These are phyloP conservation scores for Condylura cristata DNA, from an alignment of 2,113 vertebrate genomes.

Conservation along the genomic window DNA sequence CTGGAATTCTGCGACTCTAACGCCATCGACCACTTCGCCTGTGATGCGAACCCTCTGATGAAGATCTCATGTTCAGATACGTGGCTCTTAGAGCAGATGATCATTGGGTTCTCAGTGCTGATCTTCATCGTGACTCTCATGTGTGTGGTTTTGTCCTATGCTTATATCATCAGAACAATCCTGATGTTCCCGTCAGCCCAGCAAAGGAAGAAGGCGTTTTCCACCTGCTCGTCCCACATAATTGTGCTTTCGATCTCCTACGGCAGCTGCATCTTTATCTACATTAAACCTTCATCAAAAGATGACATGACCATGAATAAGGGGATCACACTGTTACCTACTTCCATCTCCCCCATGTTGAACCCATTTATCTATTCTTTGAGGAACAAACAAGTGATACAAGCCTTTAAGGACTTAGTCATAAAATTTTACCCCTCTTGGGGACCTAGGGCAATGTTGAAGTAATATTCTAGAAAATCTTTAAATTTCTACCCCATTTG, in stretches of 20 bases:
- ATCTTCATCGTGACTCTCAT: background rate
- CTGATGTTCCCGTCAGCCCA: background rate
- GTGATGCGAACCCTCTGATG: background rate
- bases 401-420: too few species aligned
- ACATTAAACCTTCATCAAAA: slow-evolving; percentile 14
- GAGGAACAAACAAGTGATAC: too few species aligned
- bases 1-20: slow-evolving; percentile 32
- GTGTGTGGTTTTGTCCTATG: slow-evolving; percentile 5
- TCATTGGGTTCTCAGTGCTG: background rate
- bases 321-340: too few species aligned
- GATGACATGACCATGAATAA: slow-evolving; percentile 5
- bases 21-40: background rate
- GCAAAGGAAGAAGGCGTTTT: slow-evolving; percentile 37
- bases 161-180: slow-evolving; percentile 31
- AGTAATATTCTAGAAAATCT: too few species aligned
- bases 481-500: too few species aligned
- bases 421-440: too few species aligned
- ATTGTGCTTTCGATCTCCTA: slow-evolving; percentile 45
- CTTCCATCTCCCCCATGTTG: too few species aligned
- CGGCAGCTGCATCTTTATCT: slow-evolving; percentile 47
- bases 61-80: background rate
- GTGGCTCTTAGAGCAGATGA: background rate
- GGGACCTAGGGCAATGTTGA: too few species aligned
- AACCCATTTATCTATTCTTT: too few species aligned
- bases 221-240: slow-evolving; percentile 51